Percentiles rank a stretch among this genome's conserved stretches.
phyloP scores from a whole-genome alignment of 53 echinoderm and acorn worm genomes.

The Actinopyga echinites region DNA sequence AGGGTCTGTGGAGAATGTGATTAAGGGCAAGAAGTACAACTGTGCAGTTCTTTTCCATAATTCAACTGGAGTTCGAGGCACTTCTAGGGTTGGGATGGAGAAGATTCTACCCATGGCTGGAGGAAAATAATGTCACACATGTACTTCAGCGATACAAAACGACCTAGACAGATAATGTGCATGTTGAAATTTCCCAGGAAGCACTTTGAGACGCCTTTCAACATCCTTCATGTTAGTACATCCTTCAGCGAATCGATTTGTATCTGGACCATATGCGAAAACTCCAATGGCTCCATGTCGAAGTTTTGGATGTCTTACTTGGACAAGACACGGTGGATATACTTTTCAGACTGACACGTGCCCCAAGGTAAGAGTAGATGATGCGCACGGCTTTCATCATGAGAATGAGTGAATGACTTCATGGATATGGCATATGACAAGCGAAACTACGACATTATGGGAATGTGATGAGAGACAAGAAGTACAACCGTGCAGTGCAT shows the following conservation, averaged over 20 bases:
- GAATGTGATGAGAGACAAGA: conserved; percentile 48
- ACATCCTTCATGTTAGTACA: not conserved
- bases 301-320: conserved; percentile 46
- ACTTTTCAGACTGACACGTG: conserved; percentile 28
- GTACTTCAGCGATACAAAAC: not conserved
- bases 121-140: not conserved
- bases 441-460: too few species aligned
- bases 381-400: conserved; percentile 31
- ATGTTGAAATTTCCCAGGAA: not conserved
- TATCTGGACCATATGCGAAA: conserved; percentile 22
- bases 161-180: not conserved
- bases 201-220: not conserved
- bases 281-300: conserved; percentile 14
- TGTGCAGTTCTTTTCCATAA: conserved; percentile 56
- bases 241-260: conserved; percentile 6
- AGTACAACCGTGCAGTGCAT: conserved; percentile 61
- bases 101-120: conserved; percentile 47
- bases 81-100: conserved; percentile 53
- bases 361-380: conserved; percentile 46
- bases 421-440: conserved; percentile 44
- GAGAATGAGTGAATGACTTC: conserved; percentile 40
- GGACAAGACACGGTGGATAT: conserved; percentile 48
- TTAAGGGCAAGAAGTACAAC: conserved; percentile 58
- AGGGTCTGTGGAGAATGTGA: conserved; percentile 54
- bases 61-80: conserved; percentile 59